Evolutionary conservation across 2,113 vertebrate genomes (phyloP).

Genomic region (Otocyon megalotis): DNA sequence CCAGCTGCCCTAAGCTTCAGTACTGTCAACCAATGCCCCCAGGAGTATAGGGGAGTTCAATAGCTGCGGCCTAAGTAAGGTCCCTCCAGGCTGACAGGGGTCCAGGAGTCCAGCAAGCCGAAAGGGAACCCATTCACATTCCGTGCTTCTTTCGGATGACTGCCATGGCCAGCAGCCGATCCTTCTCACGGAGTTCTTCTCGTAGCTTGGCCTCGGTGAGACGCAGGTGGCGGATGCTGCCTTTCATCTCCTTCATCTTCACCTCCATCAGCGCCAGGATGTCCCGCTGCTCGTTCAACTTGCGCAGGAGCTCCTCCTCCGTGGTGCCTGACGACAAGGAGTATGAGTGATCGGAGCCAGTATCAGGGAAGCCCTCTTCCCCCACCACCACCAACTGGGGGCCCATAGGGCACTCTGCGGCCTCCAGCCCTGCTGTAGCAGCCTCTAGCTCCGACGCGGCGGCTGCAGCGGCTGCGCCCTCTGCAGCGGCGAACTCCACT

Average conservation of each 20-base stretch:
- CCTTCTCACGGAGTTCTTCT: constrained; percentile 96
- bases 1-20: constrained; percentile 72
- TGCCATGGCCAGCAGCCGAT: constrained; percentile 91
- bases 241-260: constrained; percentile 99
- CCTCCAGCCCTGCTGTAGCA: constrained; percentile 78
- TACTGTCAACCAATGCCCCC: constrained; percentile 63
- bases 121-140: constrained; percentile 82
- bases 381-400: constrained; percentile 83
- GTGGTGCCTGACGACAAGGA: constrained; percentile 97
- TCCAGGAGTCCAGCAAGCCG: constrained; percentile 42
- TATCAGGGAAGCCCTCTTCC: constrained; percentile 81
- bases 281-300: constrained; percentile 98
- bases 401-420: constrained; percentile 77
- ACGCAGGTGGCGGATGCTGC: constrained; percentile 96
- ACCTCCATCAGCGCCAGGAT: constrained; percentile 99
- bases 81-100: constrained; percentile 42
- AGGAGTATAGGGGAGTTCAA: constrained; percentile 47
- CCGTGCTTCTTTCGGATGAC: constrained; percentile 92
- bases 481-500: constrained; percentile 85
- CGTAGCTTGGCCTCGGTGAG: constrained; percentile 95
- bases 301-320: constrained; percentile 95
- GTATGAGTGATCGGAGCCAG: constrained; percentile 95
- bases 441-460: constrained; percentile 79
- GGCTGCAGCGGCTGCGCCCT: constrained; percentile 79
- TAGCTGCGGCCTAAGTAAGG: neutral